Percentiles rank a stretch among this genome's conserved stretches.
Evolutionary conservation across 2,797 vertebrate species (phyloP).

Genomic region (Echiichthys vipera): DNA sequence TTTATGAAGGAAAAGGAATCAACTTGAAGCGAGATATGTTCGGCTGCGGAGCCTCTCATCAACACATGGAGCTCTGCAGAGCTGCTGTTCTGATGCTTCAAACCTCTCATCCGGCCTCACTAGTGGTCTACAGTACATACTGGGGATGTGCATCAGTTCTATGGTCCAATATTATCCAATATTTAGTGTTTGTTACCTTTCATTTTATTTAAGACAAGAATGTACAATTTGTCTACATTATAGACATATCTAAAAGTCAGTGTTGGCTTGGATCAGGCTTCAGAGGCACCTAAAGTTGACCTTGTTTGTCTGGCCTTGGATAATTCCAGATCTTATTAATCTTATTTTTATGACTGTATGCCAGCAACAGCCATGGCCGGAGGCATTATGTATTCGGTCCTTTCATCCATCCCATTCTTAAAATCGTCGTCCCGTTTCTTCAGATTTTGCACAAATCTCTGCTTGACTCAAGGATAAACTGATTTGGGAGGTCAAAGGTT

Average conservation of each 20-base stretch:
- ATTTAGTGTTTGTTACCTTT: slow-evolving; percentile 26
- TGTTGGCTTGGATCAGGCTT: background rate
- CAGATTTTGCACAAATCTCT: too few species aligned
- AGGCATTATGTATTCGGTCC: too few species aligned
- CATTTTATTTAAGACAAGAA: background rate
- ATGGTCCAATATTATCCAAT: slow-evolving; percentile 26
- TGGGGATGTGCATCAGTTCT: slow-evolving; percentile 13
- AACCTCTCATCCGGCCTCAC: slow-evolving; percentile 46
- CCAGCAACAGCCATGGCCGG: too few species aligned
- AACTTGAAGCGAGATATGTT: slow-evolving; percentile 41
- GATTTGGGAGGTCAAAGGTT: too few species aligned
- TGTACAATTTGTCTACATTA: background rate
- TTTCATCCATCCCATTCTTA: too few species aligned
- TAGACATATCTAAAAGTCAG: background rate
- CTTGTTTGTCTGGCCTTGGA: background rate
- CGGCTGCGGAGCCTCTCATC: slow-evolving; percentile 51
- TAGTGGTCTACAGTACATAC: slow-evolving; percentile 7
- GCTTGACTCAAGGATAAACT: too few species aligned
- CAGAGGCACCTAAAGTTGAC: background rate
- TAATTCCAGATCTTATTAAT: background rate
- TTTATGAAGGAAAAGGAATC: slow-evolving; percentile 66
- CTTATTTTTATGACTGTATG: too few species aligned
- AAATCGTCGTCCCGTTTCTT: too few species aligned
- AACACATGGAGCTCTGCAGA: slow-evolving; percentile 61
- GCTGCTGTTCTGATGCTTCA: slow-evolving; percentile 46